Percentiles rank a stretch among this genome's conserved stretches.
Conservation (phyloP, 2,888 invertebrate species). For the Agrotis exclamationis region DNA sequence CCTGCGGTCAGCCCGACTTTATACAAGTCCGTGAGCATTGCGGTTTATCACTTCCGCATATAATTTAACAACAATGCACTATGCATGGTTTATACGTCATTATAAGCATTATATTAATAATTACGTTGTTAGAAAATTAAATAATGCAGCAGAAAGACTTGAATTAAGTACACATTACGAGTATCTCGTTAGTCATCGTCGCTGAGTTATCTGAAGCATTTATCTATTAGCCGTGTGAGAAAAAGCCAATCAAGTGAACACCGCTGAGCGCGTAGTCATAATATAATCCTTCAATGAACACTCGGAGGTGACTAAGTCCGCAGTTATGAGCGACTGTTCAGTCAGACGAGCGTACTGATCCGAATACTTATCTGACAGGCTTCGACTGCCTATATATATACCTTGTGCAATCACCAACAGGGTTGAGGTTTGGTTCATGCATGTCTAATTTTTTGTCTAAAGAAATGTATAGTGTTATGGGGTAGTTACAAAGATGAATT, state of each 20-base stretch:
- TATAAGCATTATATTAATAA: constrained; percentile 41
- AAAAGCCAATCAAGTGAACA: constrained; percentile 68
- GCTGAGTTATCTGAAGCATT: constrained; percentile 69
- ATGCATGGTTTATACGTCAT: constrained; percentile 62
- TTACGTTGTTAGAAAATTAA: constrained; percentile 42
- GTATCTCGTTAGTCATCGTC: constrained; percentile 63
- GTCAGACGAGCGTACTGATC: constrained; percentile 67
- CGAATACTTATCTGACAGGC: constrained; percentile 61
- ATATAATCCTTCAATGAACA: constrained; percentile 81
- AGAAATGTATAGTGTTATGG: neutral
- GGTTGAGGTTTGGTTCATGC: constrained; percentile 7
- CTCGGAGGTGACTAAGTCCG: constrained; percentile 74
- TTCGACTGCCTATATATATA: constrained; percentile 45
- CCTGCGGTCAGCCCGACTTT: constrained; percentile 77
- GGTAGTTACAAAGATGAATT: neutral
- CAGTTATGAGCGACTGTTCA: constrained; percentile 71
- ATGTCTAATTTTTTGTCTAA: neutral
- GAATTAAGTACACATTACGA: constrained; percentile 52
- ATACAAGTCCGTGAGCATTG: constrained; percentile 78
- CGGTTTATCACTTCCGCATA: constrained; percentile 79
- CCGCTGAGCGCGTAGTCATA: constrained; percentile 65
- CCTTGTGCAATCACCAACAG: constrained; percentile 28
- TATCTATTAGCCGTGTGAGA: constrained; percentile 80
- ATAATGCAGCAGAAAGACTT: constrained; percentile 38
- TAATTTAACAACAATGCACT: constrained; percentile 65